phyloP scores from a whole-genome alignment of 2,888 invertebrate genomes.

The Hanleya hanleyi region DNA sequence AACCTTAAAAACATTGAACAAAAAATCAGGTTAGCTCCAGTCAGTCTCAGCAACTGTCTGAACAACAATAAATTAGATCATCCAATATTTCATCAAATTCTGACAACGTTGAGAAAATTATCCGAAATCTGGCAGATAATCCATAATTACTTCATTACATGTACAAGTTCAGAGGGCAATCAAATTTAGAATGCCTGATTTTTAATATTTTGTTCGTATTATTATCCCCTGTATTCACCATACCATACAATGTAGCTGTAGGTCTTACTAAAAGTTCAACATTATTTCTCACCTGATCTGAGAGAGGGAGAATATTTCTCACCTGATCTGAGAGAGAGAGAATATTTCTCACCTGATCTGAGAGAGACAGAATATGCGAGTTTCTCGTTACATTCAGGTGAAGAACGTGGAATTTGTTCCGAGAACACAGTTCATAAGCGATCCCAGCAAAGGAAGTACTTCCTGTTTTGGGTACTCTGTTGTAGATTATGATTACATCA shows the following conservation, averaged over 20 bases:
- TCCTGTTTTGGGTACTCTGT: conserved; percentile 97
- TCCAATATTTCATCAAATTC: too few species aligned
- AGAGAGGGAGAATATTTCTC: background rate
- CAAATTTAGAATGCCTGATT: too few species aligned
- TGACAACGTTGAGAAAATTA: too few species aligned
- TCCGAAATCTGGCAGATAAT: too few species aligned
- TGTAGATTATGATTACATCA: conserved; percentile 85
- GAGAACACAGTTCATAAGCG: conserved; percentile 88
- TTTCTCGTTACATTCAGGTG: conserved; percentile 98
- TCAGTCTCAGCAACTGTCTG: too few species aligned
- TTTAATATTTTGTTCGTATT: too few species aligned
- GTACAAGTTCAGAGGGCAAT: too few species aligned
- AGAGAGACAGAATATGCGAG: conserved; percentile 93
- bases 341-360: conserved; percentile 82
- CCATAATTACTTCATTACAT: too few species aligned
- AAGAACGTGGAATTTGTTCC: conserved; percentile 85
- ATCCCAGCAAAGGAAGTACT: conserved; percentile 96
- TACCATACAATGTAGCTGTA: background rate
- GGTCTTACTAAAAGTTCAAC: background rate
- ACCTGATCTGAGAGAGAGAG: background rate
- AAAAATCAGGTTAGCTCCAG: too few species aligned
- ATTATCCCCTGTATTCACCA: too few species aligned
- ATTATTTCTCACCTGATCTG: background rate
- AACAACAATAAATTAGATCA: too few species aligned
- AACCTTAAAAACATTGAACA: too few species aligned